Percentiles rank a stretch among this genome's conserved stretches.
These are phyloP conservation scores for Phyllostomus hastatus DNA, from an alignment of 2,113 vertebrate species.

Conservation along the genomic window DNA sequence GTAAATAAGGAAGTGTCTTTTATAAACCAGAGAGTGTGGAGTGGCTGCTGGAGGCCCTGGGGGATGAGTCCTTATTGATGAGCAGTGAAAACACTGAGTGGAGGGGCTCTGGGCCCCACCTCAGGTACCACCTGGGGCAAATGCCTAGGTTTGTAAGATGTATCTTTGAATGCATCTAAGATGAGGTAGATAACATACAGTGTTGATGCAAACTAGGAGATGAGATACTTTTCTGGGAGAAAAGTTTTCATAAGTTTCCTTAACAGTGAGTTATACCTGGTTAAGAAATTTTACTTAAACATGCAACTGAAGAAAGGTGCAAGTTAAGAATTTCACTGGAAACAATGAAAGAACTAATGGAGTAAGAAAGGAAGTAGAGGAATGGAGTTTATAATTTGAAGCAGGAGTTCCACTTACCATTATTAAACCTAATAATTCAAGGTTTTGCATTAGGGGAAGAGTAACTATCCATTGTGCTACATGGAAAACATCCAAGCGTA, in stretches of 20 bases:
- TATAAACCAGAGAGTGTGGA: background rate
- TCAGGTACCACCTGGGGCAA: too few relatives aligned
- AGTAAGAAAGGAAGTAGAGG: background rate
- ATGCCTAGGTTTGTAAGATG: rapidly evolving
- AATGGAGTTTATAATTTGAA: background rate
- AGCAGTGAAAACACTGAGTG: background rate
- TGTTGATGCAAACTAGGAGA: background rate
- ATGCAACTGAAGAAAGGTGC: background rate
- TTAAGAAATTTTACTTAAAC: background rate
- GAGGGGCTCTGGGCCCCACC: rapidly evolving
- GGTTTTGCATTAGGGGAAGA: background rate
- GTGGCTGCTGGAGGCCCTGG: background rate
- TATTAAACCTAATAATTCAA: background rate
- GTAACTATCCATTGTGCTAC: background rate
- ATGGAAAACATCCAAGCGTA: background rate
- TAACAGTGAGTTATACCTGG: background rate
- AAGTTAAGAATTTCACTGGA: background rate
- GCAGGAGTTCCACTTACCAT: background rate
- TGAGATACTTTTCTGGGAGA: background rate
- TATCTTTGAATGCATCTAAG: background rate
- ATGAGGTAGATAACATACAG: background rate
- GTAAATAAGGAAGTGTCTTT: background rate
- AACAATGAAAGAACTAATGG: background rate
- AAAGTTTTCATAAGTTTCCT: background rate
- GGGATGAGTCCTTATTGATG: too few relatives aligned